Evolutionary conservation across 2,113 vertebrate species (phyloP).

Genomic region (Ramphastos sulfuratus): DNA sequence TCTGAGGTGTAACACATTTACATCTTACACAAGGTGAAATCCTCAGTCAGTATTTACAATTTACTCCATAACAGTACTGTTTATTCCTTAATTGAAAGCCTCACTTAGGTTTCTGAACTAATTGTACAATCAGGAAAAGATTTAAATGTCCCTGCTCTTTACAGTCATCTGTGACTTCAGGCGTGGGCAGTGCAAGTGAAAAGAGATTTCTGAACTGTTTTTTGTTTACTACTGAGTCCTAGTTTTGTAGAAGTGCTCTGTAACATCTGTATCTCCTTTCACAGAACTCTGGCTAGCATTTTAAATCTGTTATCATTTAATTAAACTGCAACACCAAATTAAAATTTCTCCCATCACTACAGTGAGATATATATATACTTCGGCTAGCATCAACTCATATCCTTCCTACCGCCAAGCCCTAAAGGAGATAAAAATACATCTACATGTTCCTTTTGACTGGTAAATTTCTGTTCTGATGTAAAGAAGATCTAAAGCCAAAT

Average conservation of each 20-base stretch:
- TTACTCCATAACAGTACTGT: neutral
- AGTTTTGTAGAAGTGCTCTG: neutral
- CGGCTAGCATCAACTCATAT: fast-evolving
- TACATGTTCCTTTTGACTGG: neutral
- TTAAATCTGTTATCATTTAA: neutral
- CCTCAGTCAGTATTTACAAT: neutral
- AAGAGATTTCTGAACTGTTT: neutral
- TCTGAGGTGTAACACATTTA: neutral
- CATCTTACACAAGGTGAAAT: neutral
- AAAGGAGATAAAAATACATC: neutral
- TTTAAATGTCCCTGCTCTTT: neutral
- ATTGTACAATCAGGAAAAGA: neutral
- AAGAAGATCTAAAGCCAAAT: neutral
- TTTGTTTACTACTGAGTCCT: neutral
- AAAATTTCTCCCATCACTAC: neutral
- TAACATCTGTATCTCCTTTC: neutral
- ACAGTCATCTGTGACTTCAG: neutral
- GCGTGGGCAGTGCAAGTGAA: neutral
- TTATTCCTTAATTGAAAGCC: neutral
- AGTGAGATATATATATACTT: neutral
- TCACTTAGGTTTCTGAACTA: neutral
- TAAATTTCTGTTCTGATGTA: neutral
- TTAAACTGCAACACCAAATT: neutral
- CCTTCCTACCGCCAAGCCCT: neutral
- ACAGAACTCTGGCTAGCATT: neutral